phyloP scores from a whole-genome alignment of 2,888 invertebrate species.

The Hetaerina titia region DNA sequence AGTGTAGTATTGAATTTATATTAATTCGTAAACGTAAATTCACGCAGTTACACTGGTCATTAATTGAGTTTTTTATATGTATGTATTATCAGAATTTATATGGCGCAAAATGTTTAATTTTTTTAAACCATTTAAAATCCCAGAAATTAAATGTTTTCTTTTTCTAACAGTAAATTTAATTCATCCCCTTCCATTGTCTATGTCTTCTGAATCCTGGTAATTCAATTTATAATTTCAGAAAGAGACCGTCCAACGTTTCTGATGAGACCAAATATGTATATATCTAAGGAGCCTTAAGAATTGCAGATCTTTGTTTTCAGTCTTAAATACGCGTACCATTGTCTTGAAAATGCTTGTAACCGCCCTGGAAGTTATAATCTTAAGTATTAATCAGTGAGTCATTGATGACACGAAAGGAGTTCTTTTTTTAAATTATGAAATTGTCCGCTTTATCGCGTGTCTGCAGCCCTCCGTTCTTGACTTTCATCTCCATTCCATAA shows the following conservation, averaged over 20 bases:
- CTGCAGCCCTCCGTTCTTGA: not conserved
- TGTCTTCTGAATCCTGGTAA: too few species aligned
- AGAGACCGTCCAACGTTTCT: not conserved
- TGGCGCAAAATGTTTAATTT: too few species aligned
- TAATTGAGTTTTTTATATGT: too few species aligned
- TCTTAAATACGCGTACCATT: not conserved
- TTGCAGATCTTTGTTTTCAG: not conserved
- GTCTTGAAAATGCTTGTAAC: not conserved
- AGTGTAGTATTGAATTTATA: too few species aligned
- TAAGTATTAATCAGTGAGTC: not conserved
- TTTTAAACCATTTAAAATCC: too few species aligned
- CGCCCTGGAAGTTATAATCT: not conserved
- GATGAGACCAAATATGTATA: not conserved
- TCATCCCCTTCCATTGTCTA: too few species aligned
- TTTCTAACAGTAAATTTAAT: too few species aligned
- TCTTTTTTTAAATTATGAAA: not conserved
- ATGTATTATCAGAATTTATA: too few species aligned
- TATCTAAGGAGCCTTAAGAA: not conserved
- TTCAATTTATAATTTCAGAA: not conserved
- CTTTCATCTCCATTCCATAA: not conserved
- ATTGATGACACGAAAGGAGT: not conserved
- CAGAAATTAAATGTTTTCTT: too few species aligned
- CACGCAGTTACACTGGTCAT: too few species aligned
- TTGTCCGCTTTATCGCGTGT: not conserved
- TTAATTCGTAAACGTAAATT: too few species aligned